These are phyloP conservation scores for Calameuta idolon DNA, from an alignment of 2,888 invertebrate species.

Conservation along the genomic window DNA sequence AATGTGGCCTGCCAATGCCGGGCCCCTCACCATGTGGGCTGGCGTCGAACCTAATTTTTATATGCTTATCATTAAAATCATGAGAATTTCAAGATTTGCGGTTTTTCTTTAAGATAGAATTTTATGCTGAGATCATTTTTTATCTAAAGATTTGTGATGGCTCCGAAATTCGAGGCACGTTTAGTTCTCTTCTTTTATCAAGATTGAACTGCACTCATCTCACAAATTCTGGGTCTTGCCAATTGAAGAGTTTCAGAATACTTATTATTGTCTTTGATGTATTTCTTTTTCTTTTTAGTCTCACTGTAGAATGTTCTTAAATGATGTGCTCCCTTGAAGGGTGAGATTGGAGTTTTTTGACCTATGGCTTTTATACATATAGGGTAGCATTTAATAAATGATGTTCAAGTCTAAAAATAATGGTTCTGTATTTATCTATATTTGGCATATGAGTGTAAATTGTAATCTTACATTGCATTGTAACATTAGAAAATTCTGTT, in stretches of 20 bases:
- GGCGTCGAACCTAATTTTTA: slow-evolving; percentile 19
- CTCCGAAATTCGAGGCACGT: neutral
- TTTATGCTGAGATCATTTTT: neutral
- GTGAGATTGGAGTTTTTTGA: neutral
- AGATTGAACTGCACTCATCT: neutral
- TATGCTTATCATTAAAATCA: neutral
- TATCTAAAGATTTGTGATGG: neutral
- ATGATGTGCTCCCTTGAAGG: neutral
- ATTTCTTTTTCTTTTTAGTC: neutral
- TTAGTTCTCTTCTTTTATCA: neutral
- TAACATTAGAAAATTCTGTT: neutral
- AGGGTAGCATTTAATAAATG: neutral
- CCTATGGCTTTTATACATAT: neutral
- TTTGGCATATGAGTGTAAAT: neutral
- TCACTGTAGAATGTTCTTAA: neutral
- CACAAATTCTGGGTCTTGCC: neutral
- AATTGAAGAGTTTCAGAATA: neutral
- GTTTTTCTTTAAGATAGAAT: slow-evolving; percentile 11
- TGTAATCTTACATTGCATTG: neutral
- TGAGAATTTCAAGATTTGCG: slow-evolving; percentile 12
- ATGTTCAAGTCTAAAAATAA: neutral
- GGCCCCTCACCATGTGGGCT: slow-evolving; percentile 58
- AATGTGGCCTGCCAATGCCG: slow-evolving; percentile 61
- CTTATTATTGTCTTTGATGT: neutral
- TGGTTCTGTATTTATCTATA: neutral